Evolutionary conservation across 2,888 invertebrate species (phyloP).

Genomic region (Polyommatus icarus): DNA sequence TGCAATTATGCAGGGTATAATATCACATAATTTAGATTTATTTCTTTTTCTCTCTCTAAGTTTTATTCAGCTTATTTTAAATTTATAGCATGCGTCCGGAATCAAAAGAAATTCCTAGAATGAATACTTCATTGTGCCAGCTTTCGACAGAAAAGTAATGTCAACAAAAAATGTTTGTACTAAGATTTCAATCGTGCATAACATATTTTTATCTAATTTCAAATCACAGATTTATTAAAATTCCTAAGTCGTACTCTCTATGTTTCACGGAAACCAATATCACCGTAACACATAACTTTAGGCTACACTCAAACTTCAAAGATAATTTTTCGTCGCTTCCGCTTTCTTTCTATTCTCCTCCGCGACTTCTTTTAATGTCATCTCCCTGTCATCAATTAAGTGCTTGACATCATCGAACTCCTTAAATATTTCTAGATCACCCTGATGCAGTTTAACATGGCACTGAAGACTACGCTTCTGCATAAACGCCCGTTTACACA

Average conservation of each 20-base stretch:
- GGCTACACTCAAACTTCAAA: constrained; percentile 15
- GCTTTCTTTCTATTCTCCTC: constrained; percentile 64
- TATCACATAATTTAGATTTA: no score
- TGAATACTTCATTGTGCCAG: neutral
- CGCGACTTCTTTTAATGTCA: constrained; percentile 71
- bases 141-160: neutral
- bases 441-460: constrained; percentile 67
- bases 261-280: neutral
- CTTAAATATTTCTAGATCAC: constrained; percentile 72
- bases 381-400: constrained; percentile 68
- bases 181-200: neutral
- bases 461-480: constrained; percentile 71
- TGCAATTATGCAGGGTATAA: no score
- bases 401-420: constrained; percentile 76
- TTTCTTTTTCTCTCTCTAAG: neutral
- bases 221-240: constrained; percentile 9
- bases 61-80: neutral
- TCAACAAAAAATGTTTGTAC: neutral
- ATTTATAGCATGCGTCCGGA: neutral
- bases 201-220: neutral
- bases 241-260: neutral
- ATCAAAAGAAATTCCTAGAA: neutral
- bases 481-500: constrained; percentile 69
- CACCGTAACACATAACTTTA: neutral
- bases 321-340: constrained; percentile 44